Evolutionary conservation across 2,888 invertebrate species (phyloP).

Genomic region (Lepetodrilus schrolli): DNA sequence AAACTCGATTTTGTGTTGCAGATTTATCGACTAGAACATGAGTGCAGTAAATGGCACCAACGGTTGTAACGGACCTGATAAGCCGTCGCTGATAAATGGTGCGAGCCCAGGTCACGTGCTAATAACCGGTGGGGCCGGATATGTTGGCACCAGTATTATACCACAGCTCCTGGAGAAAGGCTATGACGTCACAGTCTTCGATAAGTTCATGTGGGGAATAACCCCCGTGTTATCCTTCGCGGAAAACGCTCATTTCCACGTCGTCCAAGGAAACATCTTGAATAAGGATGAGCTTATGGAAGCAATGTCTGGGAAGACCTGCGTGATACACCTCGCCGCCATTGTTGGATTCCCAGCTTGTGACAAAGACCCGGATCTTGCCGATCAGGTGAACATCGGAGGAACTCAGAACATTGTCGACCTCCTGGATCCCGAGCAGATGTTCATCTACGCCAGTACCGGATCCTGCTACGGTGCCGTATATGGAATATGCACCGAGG

Average conservation of each 20-base stretch:
- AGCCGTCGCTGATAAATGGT: too few relatives aligned
- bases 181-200: slow-evolving; percentile 73
- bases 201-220: slow-evolving; percentile 71
- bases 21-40: too few relatives aligned
- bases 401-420: slow-evolving; percentile 67
- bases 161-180: slow-evolving; percentile 71
- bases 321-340: slow-evolving; percentile 73
- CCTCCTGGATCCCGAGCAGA: slow-evolving; percentile 64
- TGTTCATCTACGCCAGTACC: slow-evolving; percentile 72
- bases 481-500: slow-evolving; percentile 72
- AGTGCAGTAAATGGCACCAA: not conserved
- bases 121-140: slow-evolving; percentile 74
- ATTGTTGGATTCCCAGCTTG: slow-evolving; percentile 75
- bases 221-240: slow-evolving; percentile 63
- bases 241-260: slow-evolving; percentile 52
- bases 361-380: slow-evolving; percentile 69
- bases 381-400: slow-evolving; percentile 66
- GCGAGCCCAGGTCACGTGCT: slow-evolving; percentile 49
- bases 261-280: slow-evolving; percentile 67
- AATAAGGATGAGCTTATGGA: slow-evolving; percentile 56
- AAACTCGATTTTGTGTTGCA: too few relatives aligned
- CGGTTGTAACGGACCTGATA: not conserved
- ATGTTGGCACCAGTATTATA: slow-evolving; percentile 73
- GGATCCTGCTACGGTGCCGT: slow-evolving; percentile 75
- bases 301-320: slow-evolving; percentile 59